Base-by-base conservation (phyloP, 2,888 invertebrate species). In the Scrobipalpa costella region DNA sequence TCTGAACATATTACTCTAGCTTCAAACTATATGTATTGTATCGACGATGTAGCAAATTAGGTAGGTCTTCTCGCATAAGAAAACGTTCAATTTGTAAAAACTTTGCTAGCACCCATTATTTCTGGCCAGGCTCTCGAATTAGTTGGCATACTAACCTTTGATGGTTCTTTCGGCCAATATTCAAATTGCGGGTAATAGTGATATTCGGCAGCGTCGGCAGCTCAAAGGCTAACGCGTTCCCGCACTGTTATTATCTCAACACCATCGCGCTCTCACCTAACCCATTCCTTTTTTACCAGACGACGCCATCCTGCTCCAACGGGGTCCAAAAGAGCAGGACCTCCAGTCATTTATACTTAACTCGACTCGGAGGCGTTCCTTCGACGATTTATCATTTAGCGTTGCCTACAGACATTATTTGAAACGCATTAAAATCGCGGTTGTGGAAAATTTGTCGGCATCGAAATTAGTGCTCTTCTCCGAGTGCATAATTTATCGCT, bases 171-270 rank as follows among this genome's bases (percentile, higher is more conserved):
- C 15, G 44, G 2, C 69, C 73, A 75, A 79, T 86, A 88, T 87
- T 86, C 80, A 86, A 88, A 89, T 86, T 84, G 80, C 76, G 71
- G 77, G 78, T 86, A 85, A 88, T 88, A 79, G 84, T 83, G 79
- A 84, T 84, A 85, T 88, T 88, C 83, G 85, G 86, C 86, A 83
- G 83, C 83, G 83, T 73, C 72, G 73, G 76, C 85, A 77, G 64
- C 77, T 84, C 87, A 89, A 90, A 90, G 88, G 82, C 76, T 73
- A 71, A 69, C 71, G 76, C 70, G 75, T 71, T 78, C 74, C 80
- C 78, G 85, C 88, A 84, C 89, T 89, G 90, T 92, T 88, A 92
- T 92, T 92, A 92, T 90, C 91, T 90, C 90, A 88, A 89, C 90
- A 91, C 89, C 89, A 89, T 85, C 88, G 82, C 83, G 77, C 86